Evolutionary conservation across 2,797 vertebrate species (phyloP), one percentile per base, ranked within the genome.

Genomic region (Lepus oiostolus): DNA sequence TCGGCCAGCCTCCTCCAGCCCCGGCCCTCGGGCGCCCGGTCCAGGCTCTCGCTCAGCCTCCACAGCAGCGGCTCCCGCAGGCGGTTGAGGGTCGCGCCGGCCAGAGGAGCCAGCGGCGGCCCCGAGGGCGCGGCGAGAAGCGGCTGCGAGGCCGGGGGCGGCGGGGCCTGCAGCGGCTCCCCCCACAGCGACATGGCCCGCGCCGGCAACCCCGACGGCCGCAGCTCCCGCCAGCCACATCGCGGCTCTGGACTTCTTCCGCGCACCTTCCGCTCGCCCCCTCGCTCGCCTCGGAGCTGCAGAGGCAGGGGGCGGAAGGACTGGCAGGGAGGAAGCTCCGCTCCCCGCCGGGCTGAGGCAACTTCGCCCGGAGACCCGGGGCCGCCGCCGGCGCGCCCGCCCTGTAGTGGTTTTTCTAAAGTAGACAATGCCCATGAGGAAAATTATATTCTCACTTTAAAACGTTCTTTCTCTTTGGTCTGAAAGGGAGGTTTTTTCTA

Each of bases 1-100:
- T 99, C 99, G 2, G 99, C 99, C 22, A 99, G 98, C 88, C 98
- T 99, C 95, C 99, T 97, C 99, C 99, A 99, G 98, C 99, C 99
- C 91, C 97, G 98, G 70, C 98, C 98, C 98, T 94, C 82, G 80
- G 97, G 96, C 86, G 95, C 98, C 28, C 98, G 99, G 97, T 99
- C 99, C 97, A 99, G 87, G 52, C 98, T 97, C 80, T 98, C 99
- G 60, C 99, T 98, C 10, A 99, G 99, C 92, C 97, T 98, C 96
- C 98, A 99, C 89, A 99, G 97, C 26, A 98, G 94, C 28, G 98
- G 97, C 96, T 99, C 99, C 16, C 97, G 98, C 71, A 99, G 86
- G 42, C 98, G 93, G 97, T 97, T 97, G 28, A 99, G 97, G 92
- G 98, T 99, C 24, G 98, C 77, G 7, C 96, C 63, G 13, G 89